Evolutionary conservation across 1,140 invertebrate species (phyloP), one percentile per base, ranked within the genome.

Genomic region (Caerostris darwini): DNA sequence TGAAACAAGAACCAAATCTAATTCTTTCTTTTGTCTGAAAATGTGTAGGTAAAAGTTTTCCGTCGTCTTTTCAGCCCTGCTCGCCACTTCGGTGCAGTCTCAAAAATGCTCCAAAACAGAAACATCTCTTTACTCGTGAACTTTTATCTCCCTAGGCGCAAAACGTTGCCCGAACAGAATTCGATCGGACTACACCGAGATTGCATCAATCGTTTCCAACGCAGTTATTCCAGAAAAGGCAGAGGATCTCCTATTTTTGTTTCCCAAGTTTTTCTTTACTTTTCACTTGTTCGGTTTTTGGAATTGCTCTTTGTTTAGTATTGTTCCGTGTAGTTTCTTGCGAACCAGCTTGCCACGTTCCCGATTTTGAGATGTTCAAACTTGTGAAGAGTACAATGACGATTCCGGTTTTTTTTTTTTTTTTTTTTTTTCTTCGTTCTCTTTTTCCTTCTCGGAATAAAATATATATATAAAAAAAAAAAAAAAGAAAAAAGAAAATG

Each of bases 331-430:
- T 91, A 81, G 89, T 82, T 91, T 69, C 34, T 61, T 83, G 58
- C 56, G 90, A 92, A 92, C 12, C 77, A 92, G 82, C 90, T 92
- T 92, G 82, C 82, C 90, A 85, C 81, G 90, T 85, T 77, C 61
- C 82, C 54, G 58, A 92, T 92, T 92, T 92, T 83, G 90, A 92
- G 90, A 92, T 85, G 90, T 85, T 92, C 90, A 92, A 92, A 92
- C 90, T 92, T 85, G 90, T 92, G 90, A 92, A 92, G 59, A 92
- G 81, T 85, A 92, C 77, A 85, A 83, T 92, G 90, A 92, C 82
- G 69, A 56, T 77, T 92, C 7, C n/a, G n/a, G n/a, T n/a, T n/a
- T n/a, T n/a, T n/a, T n/a, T n/a, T n/a, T n/a, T 83, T 85, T 57
- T 56, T 50, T 5, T 34, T 56, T 7, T 59, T 34, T 50, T 57